Percentiles rank a stretch among this genome's conserved stretches.
Evolutionary conservation across 2,888 invertebrate species (phyloP).

Genomic region (Heliconius ethilla): DNA sequence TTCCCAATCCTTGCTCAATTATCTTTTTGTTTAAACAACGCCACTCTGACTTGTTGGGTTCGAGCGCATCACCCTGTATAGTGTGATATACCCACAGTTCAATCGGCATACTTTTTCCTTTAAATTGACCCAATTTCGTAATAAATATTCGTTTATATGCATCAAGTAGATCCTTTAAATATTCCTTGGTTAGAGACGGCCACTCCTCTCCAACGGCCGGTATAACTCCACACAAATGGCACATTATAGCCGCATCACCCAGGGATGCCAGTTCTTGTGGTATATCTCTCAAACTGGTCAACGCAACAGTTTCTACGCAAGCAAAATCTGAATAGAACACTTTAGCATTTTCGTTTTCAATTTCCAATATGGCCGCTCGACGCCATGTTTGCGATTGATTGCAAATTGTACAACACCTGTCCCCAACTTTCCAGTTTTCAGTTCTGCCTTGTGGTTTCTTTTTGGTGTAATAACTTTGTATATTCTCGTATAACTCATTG

Average conservation of each 20-base stretch:
- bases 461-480: constrained; percentile 79
- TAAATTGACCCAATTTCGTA: constrained; percentile 77
- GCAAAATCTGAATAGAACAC: constrained; percentile 87
- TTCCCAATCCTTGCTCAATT: constrained; percentile 84
- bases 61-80: constrained; percentile 84
- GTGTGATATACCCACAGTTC: constrained; percentile 85
- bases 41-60: constrained; percentile 84
- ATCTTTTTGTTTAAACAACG: constrained; percentile 85
- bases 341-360: constrained; percentile 64
- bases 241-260: constrained; percentile 83
- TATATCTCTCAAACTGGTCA: constrained; percentile 76
- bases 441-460: constrained; percentile 52
- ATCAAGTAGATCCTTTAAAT: constrained; percentile 79
- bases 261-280: constrained; percentile 73
- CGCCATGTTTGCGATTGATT: constrained; percentile 83
- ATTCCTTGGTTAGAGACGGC: constrained; percentile 83
- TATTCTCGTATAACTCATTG: constrained; percentile 71
- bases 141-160: constrained; percentile 79
- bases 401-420: constrained; percentile 74
- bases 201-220: constrained; percentile 86
- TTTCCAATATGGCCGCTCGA: constrained; percentile 78
- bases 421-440: constrained; percentile 76
- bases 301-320: constrained; percentile 72
- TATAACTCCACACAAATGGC: constrained; percentile 86
- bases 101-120: constrained; percentile 79